Conservation (phyloP, 2,797 vertebrate species). For the Hydrolagus colliei region DNA sequence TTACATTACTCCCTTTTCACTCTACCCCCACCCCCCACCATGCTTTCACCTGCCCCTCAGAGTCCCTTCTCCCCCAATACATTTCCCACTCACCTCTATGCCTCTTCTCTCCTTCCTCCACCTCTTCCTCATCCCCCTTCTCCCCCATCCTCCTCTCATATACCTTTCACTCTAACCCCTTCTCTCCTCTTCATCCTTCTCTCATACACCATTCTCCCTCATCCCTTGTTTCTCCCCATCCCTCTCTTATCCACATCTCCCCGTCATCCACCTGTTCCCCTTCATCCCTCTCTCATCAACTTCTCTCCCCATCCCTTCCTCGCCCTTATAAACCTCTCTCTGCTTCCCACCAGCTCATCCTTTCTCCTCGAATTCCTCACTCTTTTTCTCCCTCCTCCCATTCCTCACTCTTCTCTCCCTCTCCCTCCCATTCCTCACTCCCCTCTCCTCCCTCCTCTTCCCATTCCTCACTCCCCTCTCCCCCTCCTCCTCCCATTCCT, state of each 20-base stretch:
- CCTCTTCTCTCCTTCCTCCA: background rate
- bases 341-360: background rate
- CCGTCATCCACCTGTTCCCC: background rate
- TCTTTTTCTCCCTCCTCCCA: background rate
- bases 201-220: background rate
- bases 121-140: background rate
- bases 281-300: background rate
- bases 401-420: too few relatives aligned
- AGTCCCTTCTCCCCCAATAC: rapidly evolving
- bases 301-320: too few relatives aligned
- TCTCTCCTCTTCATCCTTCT: background rate
- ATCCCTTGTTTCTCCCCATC: too few relatives aligned
- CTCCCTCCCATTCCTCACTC: too few relatives aligned
- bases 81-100: too few relatives aligned
- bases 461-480: too few relatives aligned
- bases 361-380: background rate
- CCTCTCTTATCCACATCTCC: background rate
- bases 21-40: background rate
- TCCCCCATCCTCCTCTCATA: background rate
- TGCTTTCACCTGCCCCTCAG: rapidly evolving
- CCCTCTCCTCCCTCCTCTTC: too few relatives aligned
- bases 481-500: background rate
- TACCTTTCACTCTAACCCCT: background rate
- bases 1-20: rapidly evolving
- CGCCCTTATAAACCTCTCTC: background rate